These are phyloP conservation scores for Sorex fumeus DNA, from an alignment of 2,113 vertebrate species.

Conservation along the genomic window DNA sequence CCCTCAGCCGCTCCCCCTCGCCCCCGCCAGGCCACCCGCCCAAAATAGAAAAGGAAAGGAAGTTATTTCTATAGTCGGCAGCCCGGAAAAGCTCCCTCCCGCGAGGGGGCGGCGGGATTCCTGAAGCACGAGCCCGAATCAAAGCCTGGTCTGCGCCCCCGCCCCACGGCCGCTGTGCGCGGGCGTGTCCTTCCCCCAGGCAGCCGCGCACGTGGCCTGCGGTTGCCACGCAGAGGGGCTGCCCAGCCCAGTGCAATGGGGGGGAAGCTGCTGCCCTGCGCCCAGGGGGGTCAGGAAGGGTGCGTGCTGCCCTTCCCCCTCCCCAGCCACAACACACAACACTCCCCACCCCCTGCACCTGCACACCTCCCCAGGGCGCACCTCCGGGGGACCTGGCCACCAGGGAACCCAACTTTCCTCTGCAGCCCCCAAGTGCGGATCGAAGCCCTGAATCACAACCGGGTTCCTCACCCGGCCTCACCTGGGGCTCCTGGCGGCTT, in stretches of 20 bases:
- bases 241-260: not conserved
- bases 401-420: not conserved
- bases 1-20: slow-evolving; percentile 31
- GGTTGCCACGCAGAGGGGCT: slow-evolving; percentile 77
- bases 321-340: no score
- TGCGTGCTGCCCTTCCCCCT: not conserved
- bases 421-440: not conserved
- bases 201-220: slow-evolving; percentile 80
- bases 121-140: slow-evolving; percentile 82
- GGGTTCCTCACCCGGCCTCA: not conserved
- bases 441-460: not conserved
- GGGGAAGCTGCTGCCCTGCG: slow-evolving; percentile 22
- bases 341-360: not conserved
- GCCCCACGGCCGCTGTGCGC: slow-evolving; percentile 6
- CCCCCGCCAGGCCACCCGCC: slow-evolving; percentile 55
- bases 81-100: slow-evolving; percentile 79
- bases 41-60: slow-evolving; percentile 83
- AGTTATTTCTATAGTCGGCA: slow-evolving; percentile 77
- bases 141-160: slow-evolving; percentile 68
- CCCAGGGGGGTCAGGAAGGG: not conserved
- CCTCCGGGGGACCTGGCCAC: not conserved
- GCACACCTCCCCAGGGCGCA: not conserved
- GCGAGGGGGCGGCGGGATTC: slow-evolving; percentile 81
- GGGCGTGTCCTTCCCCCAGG: slow-evolving; percentile 78
- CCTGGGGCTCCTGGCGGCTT: not conserved